phyloP scores from a whole-genome alignment of 1,140 invertebrate genomes.

The Plectrocnemia conspersa region DNA sequence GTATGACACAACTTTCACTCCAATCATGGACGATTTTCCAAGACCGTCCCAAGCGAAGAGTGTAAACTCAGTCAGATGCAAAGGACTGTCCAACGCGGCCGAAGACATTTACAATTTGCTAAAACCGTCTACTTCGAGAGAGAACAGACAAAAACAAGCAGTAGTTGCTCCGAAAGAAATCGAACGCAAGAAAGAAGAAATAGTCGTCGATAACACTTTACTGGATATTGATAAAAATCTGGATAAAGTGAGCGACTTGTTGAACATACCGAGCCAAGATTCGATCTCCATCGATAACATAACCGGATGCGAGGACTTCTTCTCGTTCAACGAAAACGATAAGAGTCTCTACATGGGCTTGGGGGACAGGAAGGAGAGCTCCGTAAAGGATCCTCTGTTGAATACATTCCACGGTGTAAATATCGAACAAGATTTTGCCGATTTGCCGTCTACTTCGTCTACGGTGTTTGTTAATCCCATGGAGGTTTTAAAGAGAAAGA shows the following conservation, averaged over 20 bases:
- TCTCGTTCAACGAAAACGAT: neutral
- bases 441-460: constrained; percentile 4
- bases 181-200: no score
- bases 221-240: no score
- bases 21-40: neutral
- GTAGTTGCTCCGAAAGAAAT: no score
- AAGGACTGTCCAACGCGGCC: neutral
- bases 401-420: constrained; percentile 17
- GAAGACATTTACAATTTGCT: neutral
- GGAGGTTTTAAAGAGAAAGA: constrained; percentile 2
- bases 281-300: neutral
- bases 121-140: neutral
- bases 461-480: neutral
- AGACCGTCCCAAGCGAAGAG: neutral
- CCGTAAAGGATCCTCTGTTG: constrained; percentile 10
- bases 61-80: neutral
- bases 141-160: no score
- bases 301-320: neutral
- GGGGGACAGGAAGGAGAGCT: neutral
- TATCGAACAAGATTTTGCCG: neutral
- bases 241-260: no score
- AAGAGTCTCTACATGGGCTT: neutral
- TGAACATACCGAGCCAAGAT: neutral
- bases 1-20: neutral
- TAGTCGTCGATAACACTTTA: no score